Percentiles rank a stretch among this genome's conserved stretches.
Evolutionary conservation across 1,140 invertebrate genomes (phyloP).

Genomic region (Choristoneura fumiferana): DNA sequence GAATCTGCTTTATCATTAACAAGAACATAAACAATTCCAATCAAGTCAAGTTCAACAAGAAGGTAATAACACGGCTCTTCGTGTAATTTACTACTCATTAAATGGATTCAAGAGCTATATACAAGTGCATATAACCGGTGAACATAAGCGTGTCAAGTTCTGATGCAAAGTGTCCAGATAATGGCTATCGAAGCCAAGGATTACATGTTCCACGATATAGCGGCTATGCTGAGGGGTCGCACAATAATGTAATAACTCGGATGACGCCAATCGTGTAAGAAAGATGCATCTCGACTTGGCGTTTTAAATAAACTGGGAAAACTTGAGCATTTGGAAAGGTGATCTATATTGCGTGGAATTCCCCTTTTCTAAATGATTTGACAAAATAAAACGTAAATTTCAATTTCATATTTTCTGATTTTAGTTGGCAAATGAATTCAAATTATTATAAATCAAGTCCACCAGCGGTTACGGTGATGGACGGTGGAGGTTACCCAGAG

Average conservation of each 20-base stretch:
- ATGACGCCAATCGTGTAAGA: not conserved
- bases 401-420: too few species aligned
- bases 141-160: slow-evolving; percentile 55
- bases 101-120: slow-evolving; percentile 47
- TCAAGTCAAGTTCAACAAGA: slow-evolving; percentile 53
- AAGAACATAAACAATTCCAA: slow-evolving; percentile 36
- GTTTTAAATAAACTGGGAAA: too few species aligned
- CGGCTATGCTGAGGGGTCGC: slow-evolving; percentile 18
- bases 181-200: slow-evolving; percentile 65
- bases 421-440: too few species aligned
- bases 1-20: slow-evolving; percentile 2
- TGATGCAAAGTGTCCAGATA: slow-evolving; percentile 68
- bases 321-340: too few species aligned
- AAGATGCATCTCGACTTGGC: too few species aligned
- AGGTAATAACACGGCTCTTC: slow-evolving; percentile 48
- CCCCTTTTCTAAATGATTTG: too few species aligned
- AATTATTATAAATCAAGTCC: too few species aligned
- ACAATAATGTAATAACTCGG: not conserved
- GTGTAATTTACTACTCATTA: slow-evolving; percentile 58
- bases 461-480: too few species aligned
- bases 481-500: too few species aligned
- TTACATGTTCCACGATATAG: slow-evolving; percentile 48
- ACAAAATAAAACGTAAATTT: too few species aligned
- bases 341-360: too few species aligned
- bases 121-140: slow-evolving; percentile 31